Base-by-base conservation (phyloP, 2,888 invertebrate species). In the Apamea sordens region DNA sequence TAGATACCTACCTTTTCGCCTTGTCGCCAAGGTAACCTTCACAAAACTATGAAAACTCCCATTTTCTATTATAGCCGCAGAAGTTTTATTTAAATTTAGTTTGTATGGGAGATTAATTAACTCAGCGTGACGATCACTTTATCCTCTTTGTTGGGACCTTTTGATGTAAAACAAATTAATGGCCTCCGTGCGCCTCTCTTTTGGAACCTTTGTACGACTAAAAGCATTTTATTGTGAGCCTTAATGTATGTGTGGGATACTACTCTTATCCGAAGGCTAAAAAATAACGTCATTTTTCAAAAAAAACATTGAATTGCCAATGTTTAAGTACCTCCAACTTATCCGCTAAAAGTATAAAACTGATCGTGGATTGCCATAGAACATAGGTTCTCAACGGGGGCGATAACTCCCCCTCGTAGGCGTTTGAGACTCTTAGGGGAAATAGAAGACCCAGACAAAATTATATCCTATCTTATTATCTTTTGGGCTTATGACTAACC, bases 111-210 rank as follows among this genome's bases (percentile, higher is more conserved):
- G 87, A 86, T 87, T 82, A 75, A 87, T 86, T 76, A 59, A 36
- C 11, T 44, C 15, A 2, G 6, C 50, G 21, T 86, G 87, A 87
- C 81, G 13, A 73, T 78, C 24, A 59, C 67, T 84, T 80, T 80
- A 73, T 41, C 5, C n/a, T 41, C 70, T 53, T 79, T 84, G 82
- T 84, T 61, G 1, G 36, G 10, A 21, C n/a, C 64, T 73, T 86
- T 84, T 86, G 65, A 87, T 79, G 41, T 71, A 28, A 32, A 68
- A 79, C 70, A 76, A 81, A 86, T 84, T 86, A 87, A 87, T 87
- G 73, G 63, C 78, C 73, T 73, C 32, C 36, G 85, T 78, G 56
- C 71, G 75, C 15, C n/a, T 75, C 73, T 63, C 87, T 67, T 73
- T 70, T 50, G n/a, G 79, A 73, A 87, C 87, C 82, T 75, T 79